Evolutionary conservation across 2,113 vertebrate species (phyloP).

Genomic region (Baryphthengus martii): DNA sequence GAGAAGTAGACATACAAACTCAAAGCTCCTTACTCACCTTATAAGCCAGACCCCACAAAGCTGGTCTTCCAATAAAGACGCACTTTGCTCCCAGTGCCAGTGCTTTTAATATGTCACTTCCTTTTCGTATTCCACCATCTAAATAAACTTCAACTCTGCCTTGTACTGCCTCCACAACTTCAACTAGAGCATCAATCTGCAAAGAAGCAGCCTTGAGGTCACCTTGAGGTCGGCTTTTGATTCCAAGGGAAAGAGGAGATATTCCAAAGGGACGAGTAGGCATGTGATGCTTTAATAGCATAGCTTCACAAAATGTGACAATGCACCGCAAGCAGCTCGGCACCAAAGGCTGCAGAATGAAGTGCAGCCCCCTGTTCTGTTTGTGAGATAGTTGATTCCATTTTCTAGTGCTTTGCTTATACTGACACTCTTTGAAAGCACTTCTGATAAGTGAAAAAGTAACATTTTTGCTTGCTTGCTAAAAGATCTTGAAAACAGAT

Average conservation of each 20-base stretch:
- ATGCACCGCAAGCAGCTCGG: background rate
- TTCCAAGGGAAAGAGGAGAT: background rate
- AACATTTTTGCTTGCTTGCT: background rate
- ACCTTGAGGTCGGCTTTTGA: background rate
- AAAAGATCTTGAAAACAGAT: background rate
- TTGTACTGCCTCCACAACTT: conserved; percentile 86
- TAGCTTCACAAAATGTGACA: accelerated
- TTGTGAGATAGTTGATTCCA: background rate
- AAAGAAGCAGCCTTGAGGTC: background rate
- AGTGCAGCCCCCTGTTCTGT: background rate
- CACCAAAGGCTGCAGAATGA: background rate
- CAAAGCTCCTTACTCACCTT: conserved; percentile 77
- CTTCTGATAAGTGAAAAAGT: background rate
- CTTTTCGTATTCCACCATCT: conserved; percentile 90
- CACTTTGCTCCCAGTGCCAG: conserved; percentile 92
- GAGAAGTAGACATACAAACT: background rate
- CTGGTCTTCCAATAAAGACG: conserved; percentile 90
- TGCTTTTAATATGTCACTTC: conserved; percentile 89
- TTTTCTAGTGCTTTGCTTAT: background rate
- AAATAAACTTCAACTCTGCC: conserved; percentile 88
- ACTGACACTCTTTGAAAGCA: background rate
- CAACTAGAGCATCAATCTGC: conserved; percentile 88
- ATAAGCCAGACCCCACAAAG: conserved; percentile 91
- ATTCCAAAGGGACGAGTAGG: background rate
- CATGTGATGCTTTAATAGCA: background rate